Percentiles rank a stretch among this genome's conserved stretches.
Conservation (phyloP, 2,113 vertebrate species). For the Helogale parvula region DNA sequence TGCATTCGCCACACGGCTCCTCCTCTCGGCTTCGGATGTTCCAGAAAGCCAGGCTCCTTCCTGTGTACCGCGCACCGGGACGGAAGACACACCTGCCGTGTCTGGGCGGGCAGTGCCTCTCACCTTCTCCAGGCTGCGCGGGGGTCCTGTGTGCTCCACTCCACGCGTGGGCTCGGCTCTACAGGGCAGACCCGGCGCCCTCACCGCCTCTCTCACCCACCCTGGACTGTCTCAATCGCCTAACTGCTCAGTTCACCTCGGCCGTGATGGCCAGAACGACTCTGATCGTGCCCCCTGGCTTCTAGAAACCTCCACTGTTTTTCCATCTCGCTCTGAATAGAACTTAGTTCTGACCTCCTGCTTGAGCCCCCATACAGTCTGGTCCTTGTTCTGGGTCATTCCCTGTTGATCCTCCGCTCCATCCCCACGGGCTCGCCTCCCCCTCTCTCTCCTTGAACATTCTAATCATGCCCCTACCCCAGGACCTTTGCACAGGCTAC, state of each 20-base stretch:
- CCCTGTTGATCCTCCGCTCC: not conserved
- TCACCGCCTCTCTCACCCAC: not conserved
- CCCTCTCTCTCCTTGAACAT: not conserved
- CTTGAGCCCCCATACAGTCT: not conserved
- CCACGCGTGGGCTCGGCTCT: not conserved
- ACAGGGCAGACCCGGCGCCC: not conserved
- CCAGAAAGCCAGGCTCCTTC: not conserved
- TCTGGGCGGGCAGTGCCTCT: not conserved
- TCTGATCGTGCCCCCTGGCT: not conserved
- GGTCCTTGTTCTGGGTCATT: fast-evolving
- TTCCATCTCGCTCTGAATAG: not conserved
- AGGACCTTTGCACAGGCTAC: not conserved
- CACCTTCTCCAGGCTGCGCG: fast-evolving
- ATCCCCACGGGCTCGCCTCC: not conserved
- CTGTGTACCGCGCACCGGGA: not conserved
- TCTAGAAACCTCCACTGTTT: not conserved
- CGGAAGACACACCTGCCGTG: not conserved
- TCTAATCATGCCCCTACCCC: not conserved
- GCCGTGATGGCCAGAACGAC: not conserved
- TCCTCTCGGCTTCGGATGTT: not conserved
- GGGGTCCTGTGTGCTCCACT: not conserved
- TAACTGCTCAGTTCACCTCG: fast-evolving
- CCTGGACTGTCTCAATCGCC: fast-evolving
- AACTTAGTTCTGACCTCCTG: fast-evolving
- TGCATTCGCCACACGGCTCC: not conserved